Evolutionary conservation across 1,140 invertebrate species (phyloP).

Genomic region (Coenobita brevimanus): DNA sequence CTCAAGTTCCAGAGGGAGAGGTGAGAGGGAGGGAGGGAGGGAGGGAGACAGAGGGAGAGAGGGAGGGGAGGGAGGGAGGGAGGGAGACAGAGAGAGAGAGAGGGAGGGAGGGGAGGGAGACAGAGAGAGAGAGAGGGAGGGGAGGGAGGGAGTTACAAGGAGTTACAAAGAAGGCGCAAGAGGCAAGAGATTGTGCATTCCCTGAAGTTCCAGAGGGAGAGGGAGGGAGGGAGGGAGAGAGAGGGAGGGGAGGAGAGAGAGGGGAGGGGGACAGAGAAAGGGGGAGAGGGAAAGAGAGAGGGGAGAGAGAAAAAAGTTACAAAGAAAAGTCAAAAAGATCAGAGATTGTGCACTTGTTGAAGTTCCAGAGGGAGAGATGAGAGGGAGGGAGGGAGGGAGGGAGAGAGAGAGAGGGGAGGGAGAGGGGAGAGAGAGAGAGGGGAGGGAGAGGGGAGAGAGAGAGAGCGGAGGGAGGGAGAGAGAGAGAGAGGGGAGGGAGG

Average conservation of each 20-base stretch:
- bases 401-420: too few species aligned
- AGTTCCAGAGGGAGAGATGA: too few species aligned
- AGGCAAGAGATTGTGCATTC: not conserved
- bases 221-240: not conserved
- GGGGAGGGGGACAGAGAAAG: too few species aligned
- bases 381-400: too few species aligned
- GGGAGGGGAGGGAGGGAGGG: too few species aligned
- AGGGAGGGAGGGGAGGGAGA: not conserved
- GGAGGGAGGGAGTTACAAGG: not conserved
- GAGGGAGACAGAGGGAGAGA: too few species aligned
- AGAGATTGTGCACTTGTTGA: too few species aligned
- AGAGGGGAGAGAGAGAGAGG: too few species aligned
- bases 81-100: not conserved
- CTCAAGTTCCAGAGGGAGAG: conserved; percentile 97
- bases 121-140: not conserved
- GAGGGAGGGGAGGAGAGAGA: not conserved
- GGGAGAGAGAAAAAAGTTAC: too few species aligned
- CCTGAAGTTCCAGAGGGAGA: not conserved
- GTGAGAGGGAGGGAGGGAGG: conserved; percentile 75
- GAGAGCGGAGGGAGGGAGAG: not conserved
- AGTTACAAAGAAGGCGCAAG: not conserved
- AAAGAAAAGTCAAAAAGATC: too few species aligned
- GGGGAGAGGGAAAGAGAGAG: too few species aligned
- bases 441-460: not conserved
- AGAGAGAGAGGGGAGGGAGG: not conserved